Percentiles rank a stretch among this genome's conserved stretches.
Conservation (phyloP, 2,113 vertebrate species). For the Megalops atlanticus region DNA sequence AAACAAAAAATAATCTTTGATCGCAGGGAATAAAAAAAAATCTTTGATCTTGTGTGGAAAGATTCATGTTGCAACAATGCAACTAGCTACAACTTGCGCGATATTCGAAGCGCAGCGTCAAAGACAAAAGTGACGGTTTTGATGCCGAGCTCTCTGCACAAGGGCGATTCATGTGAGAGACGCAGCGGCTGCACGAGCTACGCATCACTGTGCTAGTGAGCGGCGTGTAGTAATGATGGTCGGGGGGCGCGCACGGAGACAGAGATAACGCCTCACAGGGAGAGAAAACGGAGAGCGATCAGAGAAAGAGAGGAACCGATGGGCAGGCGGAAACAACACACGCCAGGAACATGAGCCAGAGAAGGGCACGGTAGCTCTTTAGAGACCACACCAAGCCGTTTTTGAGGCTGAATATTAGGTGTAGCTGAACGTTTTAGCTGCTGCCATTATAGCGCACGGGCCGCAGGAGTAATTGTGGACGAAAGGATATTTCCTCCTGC, state of each 20-base stretch:
- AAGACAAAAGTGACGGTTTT: neutral
- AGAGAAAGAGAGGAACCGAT: slow-evolving; percentile 31
- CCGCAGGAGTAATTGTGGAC: slow-evolving; percentile 34
- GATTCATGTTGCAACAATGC: too few relatives aligned
- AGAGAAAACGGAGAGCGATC: slow-evolving; percentile 38
- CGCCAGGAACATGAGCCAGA: slow-evolving; percentile 42
- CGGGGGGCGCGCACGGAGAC: slow-evolving; percentile 33
- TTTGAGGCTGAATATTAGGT: slow-evolving; percentile 26
- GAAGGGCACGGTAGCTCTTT: slow-evolving; percentile 37
- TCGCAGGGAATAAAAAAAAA: too few relatives aligned
- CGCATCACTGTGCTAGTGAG: slow-evolving; percentile 46
- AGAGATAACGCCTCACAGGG: slow-evolving; percentile 25
- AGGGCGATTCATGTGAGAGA: slow-evolving; percentile 12
- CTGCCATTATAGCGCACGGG: slow-evolving; percentile 21
- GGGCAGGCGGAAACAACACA: slow-evolving; percentile 52
- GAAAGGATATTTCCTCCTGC: slow-evolving; percentile 43
- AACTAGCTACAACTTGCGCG: too few relatives aligned
- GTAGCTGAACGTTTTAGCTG: slow-evolving; percentile 6
- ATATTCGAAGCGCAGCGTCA: too few relatives aligned
- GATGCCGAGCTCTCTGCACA: neutral
- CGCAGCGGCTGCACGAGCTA: neutral
- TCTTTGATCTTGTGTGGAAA: too few relatives aligned
- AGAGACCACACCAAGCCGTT: slow-evolving; percentile 49
- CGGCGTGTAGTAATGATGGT: slow-evolving; percentile 29
- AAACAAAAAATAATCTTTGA: too few relatives aligned